Percentiles rank a stretch among this genome's conserved stretches.
phyloP scores from a whole-genome alignment of 2,113 vertebrate species.

The Ceratotherium simum region DNA sequence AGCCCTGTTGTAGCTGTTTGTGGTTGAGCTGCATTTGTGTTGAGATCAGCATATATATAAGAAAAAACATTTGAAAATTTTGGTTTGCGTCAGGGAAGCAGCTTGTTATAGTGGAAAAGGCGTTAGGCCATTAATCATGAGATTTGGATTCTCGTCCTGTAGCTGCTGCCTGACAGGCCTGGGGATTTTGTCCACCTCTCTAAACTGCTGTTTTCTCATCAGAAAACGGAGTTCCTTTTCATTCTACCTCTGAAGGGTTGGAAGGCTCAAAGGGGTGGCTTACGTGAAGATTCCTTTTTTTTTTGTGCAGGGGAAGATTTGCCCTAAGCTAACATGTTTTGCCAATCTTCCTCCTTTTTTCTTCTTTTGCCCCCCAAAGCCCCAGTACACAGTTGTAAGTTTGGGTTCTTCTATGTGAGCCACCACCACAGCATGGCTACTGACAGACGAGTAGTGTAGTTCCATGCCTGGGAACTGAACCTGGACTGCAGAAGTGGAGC shows the following conservation, averaged over 20 bases:
- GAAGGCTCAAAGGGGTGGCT: background rate
- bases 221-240: background rate
- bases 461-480: too few relatives aligned
- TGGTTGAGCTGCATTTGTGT: background rate
- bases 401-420: too few relatives aligned
- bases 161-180: background rate
- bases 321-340: too few relatives aligned
- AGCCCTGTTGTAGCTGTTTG: rapidly evolving
- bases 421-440: too few relatives aligned
- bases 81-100: background rate
- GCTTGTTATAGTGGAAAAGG: rapidly evolving
- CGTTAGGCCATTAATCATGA: rapidly evolving
- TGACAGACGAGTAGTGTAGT: too few relatives aligned
- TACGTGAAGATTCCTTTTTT: too few relatives aligned
- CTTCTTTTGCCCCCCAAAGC: too few relatives aligned
- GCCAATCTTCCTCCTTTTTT: too few relatives aligned
- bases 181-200: background rate
- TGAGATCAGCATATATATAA: rapidly evolving
- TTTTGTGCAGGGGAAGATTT: too few relatives aligned
- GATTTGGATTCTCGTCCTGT: background rate
- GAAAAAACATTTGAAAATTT: rapidly evolving
- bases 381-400: too few relatives aligned
- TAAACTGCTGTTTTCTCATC: background rate
- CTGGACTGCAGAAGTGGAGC: too few relatives aligned
- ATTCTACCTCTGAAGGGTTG: background rate